phyloP scores from a whole-genome alignment of 2,797 vertebrate genomes.

The Fratercula arctica region DNA sequence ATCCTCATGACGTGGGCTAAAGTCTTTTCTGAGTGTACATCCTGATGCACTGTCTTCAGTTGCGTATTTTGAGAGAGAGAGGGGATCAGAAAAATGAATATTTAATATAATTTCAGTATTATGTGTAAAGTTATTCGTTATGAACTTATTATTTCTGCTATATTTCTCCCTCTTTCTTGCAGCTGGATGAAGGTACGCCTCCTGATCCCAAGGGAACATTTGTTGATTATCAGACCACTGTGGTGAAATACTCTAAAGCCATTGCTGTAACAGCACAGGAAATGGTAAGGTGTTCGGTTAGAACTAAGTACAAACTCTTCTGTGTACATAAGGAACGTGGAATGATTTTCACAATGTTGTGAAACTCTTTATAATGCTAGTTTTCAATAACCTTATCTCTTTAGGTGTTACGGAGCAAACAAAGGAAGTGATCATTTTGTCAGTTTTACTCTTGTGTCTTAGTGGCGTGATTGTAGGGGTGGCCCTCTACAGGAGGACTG shows the following conservation, averaged over 20 bases:
- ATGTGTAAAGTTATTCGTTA: background rate
- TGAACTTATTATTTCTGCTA: background rate
- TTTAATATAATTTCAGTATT: background rate
- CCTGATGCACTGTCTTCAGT: background rate
- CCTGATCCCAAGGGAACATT: slow-evolving; percentile 94
- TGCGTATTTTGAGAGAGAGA: background rate
- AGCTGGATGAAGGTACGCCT: slow-evolving; percentile 96
- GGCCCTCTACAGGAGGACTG: background rate
- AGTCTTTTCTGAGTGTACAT: background rate
- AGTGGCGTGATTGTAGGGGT: fast-evolving
- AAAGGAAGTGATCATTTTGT: background rate
- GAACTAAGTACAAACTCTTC: background rate
- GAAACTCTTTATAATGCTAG: background rate
- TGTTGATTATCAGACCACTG: slow-evolving; percentile 98
- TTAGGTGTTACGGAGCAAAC: background rate
- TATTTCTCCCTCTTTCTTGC: background rate
- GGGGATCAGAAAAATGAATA: background rate
- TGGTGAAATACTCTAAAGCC: slow-evolving; percentile 97
- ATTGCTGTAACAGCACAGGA: slow-evolving; percentile 97
- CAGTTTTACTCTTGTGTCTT: background rate
- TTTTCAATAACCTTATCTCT: background rate
- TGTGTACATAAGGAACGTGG: fast-evolving
- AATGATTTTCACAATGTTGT: background rate
- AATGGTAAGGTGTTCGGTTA: slow-evolving; percentile 85
- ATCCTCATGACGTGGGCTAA: background rate